Conservation (phyloP, 2,888 invertebrate species). For the Euplexia lucipara region DNA sequence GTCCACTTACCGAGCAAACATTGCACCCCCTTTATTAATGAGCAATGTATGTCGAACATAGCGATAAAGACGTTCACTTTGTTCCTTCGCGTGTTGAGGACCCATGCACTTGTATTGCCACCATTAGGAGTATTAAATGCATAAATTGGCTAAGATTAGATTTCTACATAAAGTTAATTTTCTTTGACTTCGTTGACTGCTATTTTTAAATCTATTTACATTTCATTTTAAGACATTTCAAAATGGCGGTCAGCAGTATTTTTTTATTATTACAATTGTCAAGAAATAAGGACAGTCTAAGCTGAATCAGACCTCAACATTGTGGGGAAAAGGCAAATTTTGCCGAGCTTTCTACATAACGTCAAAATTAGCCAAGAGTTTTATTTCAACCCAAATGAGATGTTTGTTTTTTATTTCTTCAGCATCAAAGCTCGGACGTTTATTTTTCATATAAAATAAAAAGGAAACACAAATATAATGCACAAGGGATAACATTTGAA, state of each 20-base stretch:
- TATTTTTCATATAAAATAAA: conserved; percentile 31
- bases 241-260: background rate
- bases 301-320: too few relatives aligned
- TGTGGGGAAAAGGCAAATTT: too few relatives aligned
- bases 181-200: conserved; percentile 1
- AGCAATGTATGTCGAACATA: conserved; percentile 43
- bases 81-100: conserved; percentile 61
- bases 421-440: background rate
- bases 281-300: too few relatives aligned
- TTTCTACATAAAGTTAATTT: conserved; percentile 34
- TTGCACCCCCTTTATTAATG: conserved; percentile 53
- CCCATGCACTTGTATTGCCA: conserved; percentile 43
- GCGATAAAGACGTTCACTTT: conserved; percentile 54
- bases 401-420: background rate
- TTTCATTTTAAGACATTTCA: too few relatives aligned
- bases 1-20: conserved; percentile 50
- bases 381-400: background rate
- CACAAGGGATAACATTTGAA: background rate
- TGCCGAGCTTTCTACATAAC: background rate
- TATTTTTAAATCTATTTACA: too few relatives aligned
- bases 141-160: conserved; percentile 59
- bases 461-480: conserved; percentile 5
- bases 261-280: too few relatives aligned
- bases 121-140: conserved; percentile 64
- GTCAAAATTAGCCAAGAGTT: background rate